Percentiles rank a stretch among this genome's conserved stretches.
Evolutionary conservation across 2,888 invertebrate genomes (phyloP).

Genomic region (Arrhopalites spinosus): DNA sequence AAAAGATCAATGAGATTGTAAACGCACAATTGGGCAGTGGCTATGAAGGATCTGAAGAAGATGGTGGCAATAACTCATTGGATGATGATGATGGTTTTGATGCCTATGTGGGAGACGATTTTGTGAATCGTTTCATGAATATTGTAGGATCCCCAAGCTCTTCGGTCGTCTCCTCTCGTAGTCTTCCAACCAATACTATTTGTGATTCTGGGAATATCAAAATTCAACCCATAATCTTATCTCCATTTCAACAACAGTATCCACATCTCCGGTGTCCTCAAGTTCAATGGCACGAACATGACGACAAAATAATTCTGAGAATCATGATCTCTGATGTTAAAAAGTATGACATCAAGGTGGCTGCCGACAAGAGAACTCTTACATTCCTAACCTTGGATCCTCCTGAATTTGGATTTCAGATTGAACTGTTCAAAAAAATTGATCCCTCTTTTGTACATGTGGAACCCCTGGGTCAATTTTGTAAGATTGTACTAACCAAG

Average conservation of each 20-base stretch:
- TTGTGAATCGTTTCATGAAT: background rate
- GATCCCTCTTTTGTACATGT: background rate
- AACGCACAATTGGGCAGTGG: background rate
- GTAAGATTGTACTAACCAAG: conserved; percentile 39
- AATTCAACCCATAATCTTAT: background rate
- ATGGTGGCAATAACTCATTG: background rate
- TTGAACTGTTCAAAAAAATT: conserved; percentile 34
- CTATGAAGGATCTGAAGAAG: background rate
- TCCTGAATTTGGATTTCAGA: conserved; percentile 39
- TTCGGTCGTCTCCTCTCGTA: background rate
- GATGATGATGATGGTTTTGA: conserved; percentile 4
- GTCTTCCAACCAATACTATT: background rate
- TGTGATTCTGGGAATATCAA: background rate
- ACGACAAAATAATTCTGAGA: background rate
- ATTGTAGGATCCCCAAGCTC: no score
- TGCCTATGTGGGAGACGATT: background rate
- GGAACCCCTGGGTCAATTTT: conserved; percentile 28
- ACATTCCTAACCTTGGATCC: conserved; percentile 35
- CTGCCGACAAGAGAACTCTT: conserved; percentile 20
- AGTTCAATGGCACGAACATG: conserved; percentile 12
- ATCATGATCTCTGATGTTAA: conserved; percentile 18
- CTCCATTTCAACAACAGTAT: background rate
- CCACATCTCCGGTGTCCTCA: background rate
- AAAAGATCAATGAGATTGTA: background rate
- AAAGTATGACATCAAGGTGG: conserved; percentile 2